phyloP scores from a whole-genome alignment of 2,113 vertebrate species.

The Mus pahari region DNA sequence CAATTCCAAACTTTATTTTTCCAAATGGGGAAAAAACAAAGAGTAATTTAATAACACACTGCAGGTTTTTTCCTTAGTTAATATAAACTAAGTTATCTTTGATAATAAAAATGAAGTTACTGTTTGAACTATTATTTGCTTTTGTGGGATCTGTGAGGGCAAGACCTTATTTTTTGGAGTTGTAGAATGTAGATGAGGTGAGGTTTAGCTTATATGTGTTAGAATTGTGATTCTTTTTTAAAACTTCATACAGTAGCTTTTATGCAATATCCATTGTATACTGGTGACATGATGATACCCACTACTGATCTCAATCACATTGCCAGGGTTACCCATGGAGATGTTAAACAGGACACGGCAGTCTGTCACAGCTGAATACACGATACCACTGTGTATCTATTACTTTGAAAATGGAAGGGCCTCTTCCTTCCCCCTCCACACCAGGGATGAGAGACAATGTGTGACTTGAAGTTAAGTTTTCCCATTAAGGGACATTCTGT shows the following conservation, averaged over 20 bases:
- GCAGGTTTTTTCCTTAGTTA: conserved; percentile 53
- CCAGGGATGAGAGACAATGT: neutral
- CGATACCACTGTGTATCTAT: neutral
- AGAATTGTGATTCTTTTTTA: neutral
- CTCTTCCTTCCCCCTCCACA: neutral
- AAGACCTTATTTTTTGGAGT: neutral
- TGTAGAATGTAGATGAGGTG: neutral
- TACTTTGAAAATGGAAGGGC: neutral
- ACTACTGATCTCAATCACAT: neutral
- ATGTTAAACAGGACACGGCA: neutral
- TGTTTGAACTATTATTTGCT: conserved; percentile 2
- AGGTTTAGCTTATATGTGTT: neutral
- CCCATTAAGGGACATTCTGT: neutral
- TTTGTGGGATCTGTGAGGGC: neutral
- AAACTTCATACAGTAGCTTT: neutral
- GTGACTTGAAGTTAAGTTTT: too few relatives aligned
- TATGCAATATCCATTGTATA: neutral
- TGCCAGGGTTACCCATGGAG: neutral
- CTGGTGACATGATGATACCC: neutral
- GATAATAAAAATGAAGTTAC: conserved; percentile 46
- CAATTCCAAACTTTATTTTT: conserved; percentile 44
- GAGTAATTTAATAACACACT: conserved; percentile 50
- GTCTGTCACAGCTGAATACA: neutral
- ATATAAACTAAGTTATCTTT: conserved; percentile 29
- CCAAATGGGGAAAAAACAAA: conserved; percentile 18